Evolutionary conservation across 2,797 vertebrate species (phyloP).

Genomic region (Chrosomus eos): DNA sequence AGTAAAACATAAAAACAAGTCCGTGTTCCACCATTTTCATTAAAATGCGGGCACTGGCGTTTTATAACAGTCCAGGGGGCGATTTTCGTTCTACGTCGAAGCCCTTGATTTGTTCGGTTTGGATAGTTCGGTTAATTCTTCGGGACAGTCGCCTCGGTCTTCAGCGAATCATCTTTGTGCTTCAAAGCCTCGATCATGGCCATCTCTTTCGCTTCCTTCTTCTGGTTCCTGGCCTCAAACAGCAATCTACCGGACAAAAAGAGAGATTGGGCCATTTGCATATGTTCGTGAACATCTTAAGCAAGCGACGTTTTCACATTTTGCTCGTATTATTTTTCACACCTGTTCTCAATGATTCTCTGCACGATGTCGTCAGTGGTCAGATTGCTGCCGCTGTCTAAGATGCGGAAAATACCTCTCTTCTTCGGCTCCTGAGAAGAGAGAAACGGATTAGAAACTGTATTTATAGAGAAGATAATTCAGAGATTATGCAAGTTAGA

Average conservation of each 20-base stretch:
- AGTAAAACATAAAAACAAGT: not conserved
- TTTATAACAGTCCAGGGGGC: not conserved
- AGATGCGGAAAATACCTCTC: constrained; percentile 84
- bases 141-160: constrained; percentile 53
- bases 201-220: constrained; percentile 96
- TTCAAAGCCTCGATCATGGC: constrained; percentile 88
- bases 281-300: not conserved
- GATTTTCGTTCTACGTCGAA: not conserved
- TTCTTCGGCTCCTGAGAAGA: constrained; percentile 85
- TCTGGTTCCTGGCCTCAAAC: constrained; percentile 95
- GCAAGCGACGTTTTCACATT: not conserved
- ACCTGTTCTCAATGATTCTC: constrained; percentile 97
- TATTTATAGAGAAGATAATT: no score
- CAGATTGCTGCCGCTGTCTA: constrained; percentile 87
- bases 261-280: not conserved
- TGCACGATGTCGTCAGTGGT: constrained; percentile 95
- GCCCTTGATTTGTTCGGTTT: not conserved
- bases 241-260: constrained; percentile 82
- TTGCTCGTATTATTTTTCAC: not conserved
- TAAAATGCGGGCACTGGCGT: not conserved
- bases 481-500: not conserved
- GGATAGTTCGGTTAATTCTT: not conserved
- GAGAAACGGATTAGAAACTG: not conserved
- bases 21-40: not conserved
- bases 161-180: constrained; percentile 70